Conservation (phyloP, 2,888 invertebrate genomes). For the Galeruca laticollis region DNA sequence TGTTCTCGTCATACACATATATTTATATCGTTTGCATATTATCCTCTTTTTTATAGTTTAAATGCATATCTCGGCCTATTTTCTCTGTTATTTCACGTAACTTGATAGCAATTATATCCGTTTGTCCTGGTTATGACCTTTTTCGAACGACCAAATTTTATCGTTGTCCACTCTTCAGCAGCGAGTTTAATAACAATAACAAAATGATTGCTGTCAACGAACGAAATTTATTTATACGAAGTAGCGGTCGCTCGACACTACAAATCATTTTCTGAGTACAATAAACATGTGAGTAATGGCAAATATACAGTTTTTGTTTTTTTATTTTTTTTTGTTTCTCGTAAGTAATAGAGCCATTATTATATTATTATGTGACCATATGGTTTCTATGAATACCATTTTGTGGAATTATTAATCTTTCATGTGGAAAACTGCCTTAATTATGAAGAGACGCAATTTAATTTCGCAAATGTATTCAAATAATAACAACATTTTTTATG, state of each 20-base stretch:
- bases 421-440: no score
- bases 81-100: background rate
- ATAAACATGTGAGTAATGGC: background rate
- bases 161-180: slow-evolving; percentile 21
- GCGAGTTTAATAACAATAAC: slow-evolving; percentile 11
- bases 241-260: slow-evolving; percentile 10
- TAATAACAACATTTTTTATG: no score
- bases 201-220: slow-evolving; percentile 14
- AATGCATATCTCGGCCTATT: background rate
- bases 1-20: no score
- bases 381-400: background rate
- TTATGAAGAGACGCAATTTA: no score
- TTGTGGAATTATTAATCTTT: background rate
- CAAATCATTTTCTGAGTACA: slow-evolving; percentile 21
- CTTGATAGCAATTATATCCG: background rate
- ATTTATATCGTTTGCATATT: no score
- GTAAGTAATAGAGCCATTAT: slow-evolving; percentile 4
- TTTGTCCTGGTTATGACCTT: background rate
- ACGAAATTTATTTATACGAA: slow-evolving; percentile 6
- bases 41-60: background rate
- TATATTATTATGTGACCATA: background rate
- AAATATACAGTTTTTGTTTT: slow-evolving; percentile 1
- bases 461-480: no score
- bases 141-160: slow-evolving; percentile 14
- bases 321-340: background rate